Percentiles rank a stretch among this genome's conserved stretches.
Evolutionary conservation across 64 coral and sea anemone genomes (phyloP).

Genomic region (Dendronephthya gigantea): DNA sequence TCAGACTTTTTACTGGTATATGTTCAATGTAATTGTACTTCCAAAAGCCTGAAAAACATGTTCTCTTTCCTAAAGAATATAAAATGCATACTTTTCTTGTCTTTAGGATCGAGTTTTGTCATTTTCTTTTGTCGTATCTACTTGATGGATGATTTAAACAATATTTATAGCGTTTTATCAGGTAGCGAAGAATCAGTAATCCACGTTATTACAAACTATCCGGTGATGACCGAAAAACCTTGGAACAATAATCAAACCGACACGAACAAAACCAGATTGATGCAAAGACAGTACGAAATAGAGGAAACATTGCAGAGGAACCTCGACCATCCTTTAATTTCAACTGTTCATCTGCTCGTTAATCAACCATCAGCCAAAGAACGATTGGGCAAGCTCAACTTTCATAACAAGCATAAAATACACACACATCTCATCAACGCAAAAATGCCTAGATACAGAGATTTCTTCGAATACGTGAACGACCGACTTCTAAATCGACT

Average conservation of each 20-base stretch:
- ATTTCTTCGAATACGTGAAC: background rate
- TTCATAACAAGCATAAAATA: background rate
- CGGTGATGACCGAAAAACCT: background rate
- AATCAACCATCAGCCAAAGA: background rate
- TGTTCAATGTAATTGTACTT: too few species aligned
- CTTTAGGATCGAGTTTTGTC: too few species aligned
- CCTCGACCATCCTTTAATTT: background rate
- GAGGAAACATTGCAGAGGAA: background rate
- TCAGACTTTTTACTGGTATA: background rate
- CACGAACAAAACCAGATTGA: background rate
- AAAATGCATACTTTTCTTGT: too few species aligned
- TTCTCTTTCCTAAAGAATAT: too few species aligned
- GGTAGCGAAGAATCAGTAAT: background rate
- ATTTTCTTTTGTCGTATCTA: too few species aligned
- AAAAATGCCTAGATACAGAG: background rate
- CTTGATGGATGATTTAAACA: too few species aligned
- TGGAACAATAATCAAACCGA: background rate
- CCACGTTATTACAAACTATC: background rate
- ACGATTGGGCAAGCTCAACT: background rate
- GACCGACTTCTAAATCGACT: background rate
- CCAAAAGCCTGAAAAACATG: too few species aligned
- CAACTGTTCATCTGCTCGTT: background rate
- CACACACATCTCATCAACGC: background rate
- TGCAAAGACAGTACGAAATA: background rate
- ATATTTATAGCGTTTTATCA: background rate